A percentile compares a stretch with the other conserved stretches of the same genome.
Evolutionary conservation across 2,888 invertebrate species (phyloP).

Genomic region (Linyphia triangularis): DNA sequence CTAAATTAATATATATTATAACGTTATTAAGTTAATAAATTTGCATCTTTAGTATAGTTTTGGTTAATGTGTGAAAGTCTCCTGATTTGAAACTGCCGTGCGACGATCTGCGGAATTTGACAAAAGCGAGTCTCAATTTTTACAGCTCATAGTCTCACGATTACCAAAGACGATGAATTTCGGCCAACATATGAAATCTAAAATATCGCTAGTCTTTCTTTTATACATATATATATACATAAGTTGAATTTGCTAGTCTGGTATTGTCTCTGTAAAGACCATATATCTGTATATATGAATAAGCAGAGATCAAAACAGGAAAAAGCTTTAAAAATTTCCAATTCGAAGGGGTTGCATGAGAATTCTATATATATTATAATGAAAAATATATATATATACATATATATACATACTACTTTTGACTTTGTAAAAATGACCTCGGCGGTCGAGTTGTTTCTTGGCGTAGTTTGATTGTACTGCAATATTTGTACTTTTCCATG

Average conservation of each 20-base stretch:
- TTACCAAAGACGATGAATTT: conserved; percentile 50
- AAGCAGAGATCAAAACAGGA: conserved; percentile 71
- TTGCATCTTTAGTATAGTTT: too few species aligned
- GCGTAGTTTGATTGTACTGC: conserved; percentile 82
- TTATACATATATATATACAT: conserved; percentile 74
- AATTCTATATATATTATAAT: conserved; percentile 73
- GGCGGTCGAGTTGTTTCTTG: conserved; percentile 76
- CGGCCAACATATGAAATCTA: conserved; percentile 64
- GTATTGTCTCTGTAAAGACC: conserved; percentile 65
- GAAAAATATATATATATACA: conserved; percentile 67
- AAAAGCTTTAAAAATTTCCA: conserved; percentile 72
- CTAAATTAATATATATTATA: too few species aligned
- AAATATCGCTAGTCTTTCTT: conserved; percentile 70
- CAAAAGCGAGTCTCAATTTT: conserved; percentile 46
- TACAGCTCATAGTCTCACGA: conserved; percentile 41
- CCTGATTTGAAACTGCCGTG: neutral
- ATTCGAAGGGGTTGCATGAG: conserved; percentile 75
- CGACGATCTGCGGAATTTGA: conserved; percentile 34
- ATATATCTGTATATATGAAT: conserved; percentile 61
- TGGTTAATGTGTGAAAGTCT: neutral
- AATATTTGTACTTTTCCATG: conserved; percentile 85
- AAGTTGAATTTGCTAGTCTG: conserved; percentile 74
- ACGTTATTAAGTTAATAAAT: too few species aligned
- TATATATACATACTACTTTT: conserved; percentile 75
- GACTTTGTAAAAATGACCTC: conserved; percentile 74